A percentile compares a stretch with the other conserved stretches of the same genome.
Evolutionary conservation across 2,888 invertebrate species (phyloP).

Genomic region (Polia nebulosa): DNA sequence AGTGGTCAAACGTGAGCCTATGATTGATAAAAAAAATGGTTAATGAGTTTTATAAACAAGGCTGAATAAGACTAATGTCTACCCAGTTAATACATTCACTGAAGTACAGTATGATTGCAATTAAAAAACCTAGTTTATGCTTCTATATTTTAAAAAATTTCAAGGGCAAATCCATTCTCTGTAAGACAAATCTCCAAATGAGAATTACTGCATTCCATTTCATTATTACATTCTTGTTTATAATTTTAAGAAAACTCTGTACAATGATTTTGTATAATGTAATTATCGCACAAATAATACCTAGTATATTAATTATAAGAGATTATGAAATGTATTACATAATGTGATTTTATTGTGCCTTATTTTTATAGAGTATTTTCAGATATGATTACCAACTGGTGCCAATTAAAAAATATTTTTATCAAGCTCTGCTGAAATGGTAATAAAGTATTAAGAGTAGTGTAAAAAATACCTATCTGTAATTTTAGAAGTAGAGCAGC

Average conservation of each 20-base stretch:
- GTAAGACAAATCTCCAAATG: conserved; percentile 58
- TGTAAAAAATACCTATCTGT: conserved; percentile 38
- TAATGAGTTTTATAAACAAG: too few species aligned
- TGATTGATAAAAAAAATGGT: too few species aligned
- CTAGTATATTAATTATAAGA: conserved; percentile 69
- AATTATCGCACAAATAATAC: conserved; percentile 70
- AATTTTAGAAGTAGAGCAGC: conserved; percentile 33
- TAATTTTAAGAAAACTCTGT: conserved; percentile 57
- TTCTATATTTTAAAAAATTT: not conserved
- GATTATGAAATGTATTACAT: conserved; percentile 67
- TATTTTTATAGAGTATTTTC: conserved; percentile 74
- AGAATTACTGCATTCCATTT: conserved; percentile 82
- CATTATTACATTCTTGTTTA: conserved; percentile 68
- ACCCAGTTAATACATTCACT: not conserved
- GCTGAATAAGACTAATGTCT: too few species aligned
- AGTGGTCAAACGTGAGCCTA: too few species aligned
- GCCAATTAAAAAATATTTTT: conserved; percentile 79
- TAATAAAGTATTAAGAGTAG: conserved; percentile 35
- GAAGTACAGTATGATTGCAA: conserved; percentile 9
- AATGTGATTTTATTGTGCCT: conserved; percentile 85
- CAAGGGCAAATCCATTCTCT: conserved; percentile 27
- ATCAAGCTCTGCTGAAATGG: conserved; percentile 42
- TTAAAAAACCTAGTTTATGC: not conserved
- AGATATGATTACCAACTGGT: conserved; percentile 81
- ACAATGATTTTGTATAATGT: conserved; percentile 60